These are phyloP conservation scores for Salmo trutta DNA, from an alignment of 2,797 vertebrate species.

Conservation along the genomic window DNA sequence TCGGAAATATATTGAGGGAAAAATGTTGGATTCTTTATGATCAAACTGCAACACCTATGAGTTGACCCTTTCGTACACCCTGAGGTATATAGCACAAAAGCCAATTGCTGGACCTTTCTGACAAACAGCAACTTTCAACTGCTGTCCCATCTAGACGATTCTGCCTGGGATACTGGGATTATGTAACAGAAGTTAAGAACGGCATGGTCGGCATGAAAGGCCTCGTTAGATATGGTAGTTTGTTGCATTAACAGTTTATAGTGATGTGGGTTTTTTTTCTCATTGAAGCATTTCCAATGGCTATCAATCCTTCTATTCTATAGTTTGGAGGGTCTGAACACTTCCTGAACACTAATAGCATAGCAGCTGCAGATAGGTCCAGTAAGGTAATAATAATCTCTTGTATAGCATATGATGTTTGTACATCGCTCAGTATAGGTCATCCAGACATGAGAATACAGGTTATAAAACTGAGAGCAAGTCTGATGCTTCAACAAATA, in stretches of 20 bases:
- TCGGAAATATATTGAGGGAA: not conserved
- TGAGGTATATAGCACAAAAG: not conserved
- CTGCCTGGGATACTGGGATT: conserved; percentile 6
- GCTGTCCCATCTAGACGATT: not conserved
- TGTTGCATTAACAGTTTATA: conserved; percentile 28
- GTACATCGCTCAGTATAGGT: not conserved
- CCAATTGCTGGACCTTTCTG: too few species aligned
- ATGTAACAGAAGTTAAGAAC: conserved; percentile 33
- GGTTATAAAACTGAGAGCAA: not conserved
- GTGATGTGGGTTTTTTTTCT: conserved; percentile 17
- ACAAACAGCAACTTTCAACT: too few species aligned
- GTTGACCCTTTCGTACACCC: conserved; percentile 15
- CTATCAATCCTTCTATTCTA: conserved; percentile 15
- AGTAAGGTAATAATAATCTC: too few species aligned
- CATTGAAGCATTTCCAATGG: conserved; percentile 33
- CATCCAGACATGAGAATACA: not conserved
- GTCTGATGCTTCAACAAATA: not conserved
- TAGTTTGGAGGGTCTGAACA: conserved; percentile 38
- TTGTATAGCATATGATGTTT: not conserved
- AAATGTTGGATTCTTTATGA: not conserved
- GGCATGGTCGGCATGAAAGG: not conserved
- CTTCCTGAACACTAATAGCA: conserved; percentile 39
- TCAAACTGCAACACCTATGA: conserved; percentile 5
- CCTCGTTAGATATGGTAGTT: conserved; percentile 34
- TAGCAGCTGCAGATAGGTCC: conserved; percentile 23